Percentiles rank a stretch among this genome's conserved stretches.
phyloP scores from a whole-genome alignment of 2,888 invertebrate species.

The Protophormia terraenovae region DNA sequence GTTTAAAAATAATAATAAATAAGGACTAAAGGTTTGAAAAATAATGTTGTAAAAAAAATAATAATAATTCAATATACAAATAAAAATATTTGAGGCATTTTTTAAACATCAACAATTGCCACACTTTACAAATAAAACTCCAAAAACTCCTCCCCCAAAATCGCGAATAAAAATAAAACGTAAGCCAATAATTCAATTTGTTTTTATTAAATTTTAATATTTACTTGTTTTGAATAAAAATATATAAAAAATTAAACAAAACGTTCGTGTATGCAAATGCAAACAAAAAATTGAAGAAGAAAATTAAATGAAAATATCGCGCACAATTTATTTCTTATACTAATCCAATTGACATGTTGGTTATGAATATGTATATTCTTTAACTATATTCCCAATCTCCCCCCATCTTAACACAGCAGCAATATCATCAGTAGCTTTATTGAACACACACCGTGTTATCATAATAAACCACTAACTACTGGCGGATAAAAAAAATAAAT shows the following conservation, averaged over 20 bases:
- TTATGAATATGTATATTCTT: conserved; percentile 3
- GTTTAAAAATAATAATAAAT: not conserved
- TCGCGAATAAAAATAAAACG: not conserved
- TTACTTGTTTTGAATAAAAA: conserved; percentile 28
- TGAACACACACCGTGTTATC: conserved; percentile 19
- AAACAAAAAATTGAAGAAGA: conserved; percentile 33
- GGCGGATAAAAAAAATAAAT: not conserved
- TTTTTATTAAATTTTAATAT: conserved; percentile 61
- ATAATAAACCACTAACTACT: conserved; percentile 62
- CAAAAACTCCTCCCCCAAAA: not conserved
- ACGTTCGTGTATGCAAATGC: not conserved
- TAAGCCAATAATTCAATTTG: conserved; percentile 76
- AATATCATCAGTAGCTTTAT: not conserved
- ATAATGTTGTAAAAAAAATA: not conserved
- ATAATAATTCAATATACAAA: no score
- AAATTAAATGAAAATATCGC: conserved; percentile 57
- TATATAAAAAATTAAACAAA: conserved; percentile 30
- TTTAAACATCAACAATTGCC: not conserved
- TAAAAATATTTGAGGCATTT: not conserved
- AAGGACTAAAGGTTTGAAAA: not conserved
- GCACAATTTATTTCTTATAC: conserved; percentile 67
- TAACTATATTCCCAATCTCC: not conserved
- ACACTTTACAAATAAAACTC: not conserved
- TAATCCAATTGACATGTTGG: conserved; percentile 79
- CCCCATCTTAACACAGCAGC: not conserved